Base-by-base conservation (phyloP, 2,113 vertebrate species). In the Gnathonemus echidnorhynchus region DNA sequence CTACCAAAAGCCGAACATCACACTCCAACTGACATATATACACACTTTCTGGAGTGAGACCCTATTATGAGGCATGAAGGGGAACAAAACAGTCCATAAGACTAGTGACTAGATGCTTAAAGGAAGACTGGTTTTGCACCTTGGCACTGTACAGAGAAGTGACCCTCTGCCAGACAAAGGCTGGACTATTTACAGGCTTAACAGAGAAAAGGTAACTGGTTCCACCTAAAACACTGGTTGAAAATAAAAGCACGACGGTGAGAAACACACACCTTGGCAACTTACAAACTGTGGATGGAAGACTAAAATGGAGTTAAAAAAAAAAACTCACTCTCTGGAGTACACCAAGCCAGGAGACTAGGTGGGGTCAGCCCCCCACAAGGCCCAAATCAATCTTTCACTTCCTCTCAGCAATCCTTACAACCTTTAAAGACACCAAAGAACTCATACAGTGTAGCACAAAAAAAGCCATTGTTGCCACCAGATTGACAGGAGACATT, bases 211-310 rank as follows among this genome's bases (percentile, higher is more conserved):
- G 19, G 88, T 91, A 93, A 92, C 92, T 89, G 89, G 84, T 89
- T 88, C 88, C 90, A 90, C 89, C 88, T 92, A 92, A 92, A 92
- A 93, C 92, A 92, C 92, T 92, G 91, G 6, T 92, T 91, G 83
- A 88, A 90, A 92, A 24, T 46, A 90, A 90, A 90, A 58, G 24
- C 89, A 87, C 88, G 89, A 53, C 42, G 77, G 87, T 70, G 83
- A 90, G 91, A 88, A 85, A 50, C 31, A 1, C 21, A 35, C 89
- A 46, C n/a, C 35, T 3, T 80, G 74, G 85, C 42, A 24, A 50
- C 45, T 49, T 5, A 49, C 15, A n/a, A n/a, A 83, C 89, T 70
- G 87, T 48, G 1, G 39, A 46, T 46, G 50, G 48, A 31, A 11
- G 49, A 39, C 15, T 52, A 52, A 87, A 50, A 49, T 17, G 4